These are phyloP conservation scores for Halcyon chelicuti DNA, from an alignment of 2,797 vertebrate species.

Conservation along the genomic window DNA sequence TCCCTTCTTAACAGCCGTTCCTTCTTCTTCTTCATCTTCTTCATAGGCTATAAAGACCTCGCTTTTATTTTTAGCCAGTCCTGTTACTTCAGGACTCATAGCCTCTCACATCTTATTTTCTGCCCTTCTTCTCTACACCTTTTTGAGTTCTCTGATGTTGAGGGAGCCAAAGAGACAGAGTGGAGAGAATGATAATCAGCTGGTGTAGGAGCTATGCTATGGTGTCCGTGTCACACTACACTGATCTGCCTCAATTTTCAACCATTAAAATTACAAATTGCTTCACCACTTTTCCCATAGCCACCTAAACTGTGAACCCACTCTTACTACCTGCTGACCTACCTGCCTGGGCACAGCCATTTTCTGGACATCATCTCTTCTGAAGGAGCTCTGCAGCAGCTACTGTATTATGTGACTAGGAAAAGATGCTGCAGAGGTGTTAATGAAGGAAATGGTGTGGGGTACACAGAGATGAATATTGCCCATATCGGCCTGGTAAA, in stretches of 20 bases:
- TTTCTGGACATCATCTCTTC: not conserved
- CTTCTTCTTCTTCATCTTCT: constrained; percentile 52
- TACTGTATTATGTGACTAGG: not conserved
- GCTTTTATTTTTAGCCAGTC: constrained; percentile 58
- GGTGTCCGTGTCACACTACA: not conserved
- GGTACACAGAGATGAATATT: not conserved
- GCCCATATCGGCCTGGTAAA: not conserved
- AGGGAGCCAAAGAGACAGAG: not conserved
- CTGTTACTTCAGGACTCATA: not conserved
- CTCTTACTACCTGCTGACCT: not conserved
- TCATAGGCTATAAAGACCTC: constrained; percentile 2
- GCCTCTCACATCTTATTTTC: constrained; percentile 4
- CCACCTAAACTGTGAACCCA: not conserved
- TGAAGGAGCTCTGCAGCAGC: not conserved
- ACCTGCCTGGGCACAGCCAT: not conserved
- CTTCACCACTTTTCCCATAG: not conserved
- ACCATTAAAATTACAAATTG: constrained; percentile 1
- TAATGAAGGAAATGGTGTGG: not conserved
- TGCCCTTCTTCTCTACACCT: constrained; percentile 29
- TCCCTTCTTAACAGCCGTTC: constrained; percentile 36
- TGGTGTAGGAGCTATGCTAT: not conserved
- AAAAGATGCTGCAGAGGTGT: not conserved
- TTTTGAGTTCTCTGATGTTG: constrained; percentile 35
- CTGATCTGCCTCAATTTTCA: not conserved
- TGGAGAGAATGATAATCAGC: constrained; percentile 12